Percentiles rank a stretch among this genome's conserved stretches.
phyloP scores from a whole-genome alignment of 2,113 vertebrate species.

The Phodopus roborovskii region DNA sequence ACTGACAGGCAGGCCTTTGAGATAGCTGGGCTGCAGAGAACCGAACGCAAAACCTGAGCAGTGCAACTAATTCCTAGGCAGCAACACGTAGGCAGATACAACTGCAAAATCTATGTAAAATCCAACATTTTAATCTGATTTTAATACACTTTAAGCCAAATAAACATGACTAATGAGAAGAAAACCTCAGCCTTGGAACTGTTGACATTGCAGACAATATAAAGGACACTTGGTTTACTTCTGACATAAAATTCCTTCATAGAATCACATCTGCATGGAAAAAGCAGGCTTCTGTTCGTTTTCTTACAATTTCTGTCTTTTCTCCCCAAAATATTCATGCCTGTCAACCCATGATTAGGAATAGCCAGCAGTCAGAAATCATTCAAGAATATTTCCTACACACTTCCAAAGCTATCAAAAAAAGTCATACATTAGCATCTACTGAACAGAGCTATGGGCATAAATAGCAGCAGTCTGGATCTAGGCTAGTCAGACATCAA shows the following conservation, averaged over 20 bases:
- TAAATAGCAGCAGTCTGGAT: constrained; percentile 55
- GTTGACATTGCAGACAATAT: constrained; percentile 50
- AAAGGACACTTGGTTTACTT: constrained; percentile 64
- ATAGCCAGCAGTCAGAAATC: constrained; percentile 68
- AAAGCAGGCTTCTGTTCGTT: constrained; percentile 7
- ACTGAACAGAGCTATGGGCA: constrained; percentile 47
- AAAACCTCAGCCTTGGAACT: constrained; percentile 45
- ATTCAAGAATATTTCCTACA: constrained; percentile 65
- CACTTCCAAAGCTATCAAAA: constrained; percentile 65
- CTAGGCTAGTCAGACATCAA: constrained; percentile 45
- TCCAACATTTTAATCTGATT: constrained; percentile 57
- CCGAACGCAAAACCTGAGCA: constrained; percentile 50
- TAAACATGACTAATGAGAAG: constrained; percentile 72
- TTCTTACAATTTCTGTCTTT: constrained; percentile 52
- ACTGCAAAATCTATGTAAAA: constrained; percentile 66
- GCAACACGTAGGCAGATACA: constrained; percentile 44
- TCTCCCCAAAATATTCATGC: constrained; percentile 62
- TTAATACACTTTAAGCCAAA: constrained; percentile 72
- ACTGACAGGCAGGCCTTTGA: constrained; percentile 31
- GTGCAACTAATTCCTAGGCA: background rate
- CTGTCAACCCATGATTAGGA: constrained; percentile 61
- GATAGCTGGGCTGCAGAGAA: constrained; percentile 42
- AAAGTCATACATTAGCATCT: constrained; percentile 42
- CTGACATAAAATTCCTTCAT: constrained; percentile 67
- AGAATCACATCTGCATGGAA: constrained; percentile 67